Evolutionary conservation across 2,888 invertebrate species (phyloP).

Genomic region (Leucophenga maculata): DNA sequence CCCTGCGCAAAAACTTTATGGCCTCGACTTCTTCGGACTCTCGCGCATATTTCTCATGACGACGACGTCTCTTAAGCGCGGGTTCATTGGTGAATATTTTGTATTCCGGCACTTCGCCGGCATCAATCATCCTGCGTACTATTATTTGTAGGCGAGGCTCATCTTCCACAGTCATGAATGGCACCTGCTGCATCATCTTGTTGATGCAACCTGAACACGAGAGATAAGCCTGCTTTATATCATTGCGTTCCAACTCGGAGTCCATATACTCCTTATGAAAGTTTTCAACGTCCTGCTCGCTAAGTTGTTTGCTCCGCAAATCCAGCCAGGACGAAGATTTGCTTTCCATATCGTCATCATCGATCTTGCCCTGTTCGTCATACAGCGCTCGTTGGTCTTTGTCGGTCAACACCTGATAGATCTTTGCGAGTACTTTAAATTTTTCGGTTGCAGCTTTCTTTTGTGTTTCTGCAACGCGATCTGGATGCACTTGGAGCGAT

Average conservation of each 20-base stretch:
- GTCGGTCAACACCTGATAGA: slow-evolving; percentile 90
- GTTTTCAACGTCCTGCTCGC: slow-evolving; percentile 87
- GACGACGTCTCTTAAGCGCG: slow-evolving; percentile 77
- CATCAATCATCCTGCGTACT: slow-evolving; percentile 80
- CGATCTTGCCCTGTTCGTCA: slow-evolving; percentile 89
- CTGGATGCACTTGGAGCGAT: slow-evolving; percentile 93
- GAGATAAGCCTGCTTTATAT: slow-evolving; percentile 87
- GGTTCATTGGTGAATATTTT: slow-evolving; percentile 87
- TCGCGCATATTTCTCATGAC: slow-evolving; percentile 80
- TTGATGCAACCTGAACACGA: slow-evolving; percentile 90
- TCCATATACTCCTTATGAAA: slow-evolving; percentile 90
- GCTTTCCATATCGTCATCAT: slow-evolving; percentile 81
- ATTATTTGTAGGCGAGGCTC: slow-evolving; percentile 83
- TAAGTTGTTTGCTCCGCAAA: slow-evolving; percentile 88
- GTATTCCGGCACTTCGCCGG: slow-evolving; percentile 83
- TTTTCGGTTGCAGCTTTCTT: slow-evolving; percentile 90
- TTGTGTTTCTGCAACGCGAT: slow-evolving; percentile 84
- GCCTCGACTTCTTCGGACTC: slow-evolving; percentile 82
- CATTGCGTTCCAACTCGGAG: slow-evolving; percentile 86
- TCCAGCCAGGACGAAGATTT: slow-evolving; percentile 85
- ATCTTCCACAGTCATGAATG: slow-evolving; percentile 85
- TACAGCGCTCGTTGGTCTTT: slow-evolving; percentile 86
- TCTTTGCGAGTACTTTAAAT: slow-evolving; percentile 91
- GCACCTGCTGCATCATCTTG: slow-evolving; percentile 84
- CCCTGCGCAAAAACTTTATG: slow-evolving; percentile 73